Percentiles rank a stretch among this genome's conserved stretches.
phyloP scores from a whole-genome alignment of 2,888 invertebrate genomes.

The Malacosoma neustria region DNA sequence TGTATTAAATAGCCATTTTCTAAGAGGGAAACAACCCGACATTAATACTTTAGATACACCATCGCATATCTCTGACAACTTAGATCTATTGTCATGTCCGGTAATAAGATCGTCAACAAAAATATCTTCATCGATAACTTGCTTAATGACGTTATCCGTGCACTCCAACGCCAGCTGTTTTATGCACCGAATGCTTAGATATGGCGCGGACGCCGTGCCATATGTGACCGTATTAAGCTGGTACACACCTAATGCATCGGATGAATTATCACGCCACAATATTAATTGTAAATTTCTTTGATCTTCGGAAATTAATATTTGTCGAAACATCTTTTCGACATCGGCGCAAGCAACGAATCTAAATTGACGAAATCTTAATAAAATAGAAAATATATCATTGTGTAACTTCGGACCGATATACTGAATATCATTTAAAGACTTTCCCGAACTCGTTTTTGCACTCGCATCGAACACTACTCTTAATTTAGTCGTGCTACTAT shows the following conservation, averaged over 20 bases:
- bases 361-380: conserved; percentile 16
- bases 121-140: conserved; percentile 14
- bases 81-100: conserved; percentile 4
- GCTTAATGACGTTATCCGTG: conserved; percentile 12
- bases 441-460: conserved; percentile 9
- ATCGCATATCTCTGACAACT: conserved; percentile 8
- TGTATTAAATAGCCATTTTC: conserved; percentile 16
- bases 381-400: conserved; percentile 20
- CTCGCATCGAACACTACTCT: conserved; percentile 12
- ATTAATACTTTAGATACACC: conserved; percentile 5
- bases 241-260: conserved; percentile 15
- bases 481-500: conserved; percentile 5
- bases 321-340: conserved; percentile 25
- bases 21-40: conserved; percentile 14
- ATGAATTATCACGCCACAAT: conserved; percentile 21
- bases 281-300: conserved; percentile 25
- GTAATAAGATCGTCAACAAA: conserved; percentile 12
- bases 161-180: conserved; percentile 24
- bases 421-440: conserved; percentile 17
- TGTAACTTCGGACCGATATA: conserved; percentile 18
- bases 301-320: conserved; percentile 16
- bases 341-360: conserved; percentile 21
- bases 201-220: conserved; percentile 25
- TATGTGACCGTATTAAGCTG: conserved; percentile 22
- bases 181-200: conserved; percentile 20